These are phyloP conservation scores for Hippopotamyrus pictus DNA, from an alignment of 2,797 vertebrate species.

Conservation along the genomic window DNA sequence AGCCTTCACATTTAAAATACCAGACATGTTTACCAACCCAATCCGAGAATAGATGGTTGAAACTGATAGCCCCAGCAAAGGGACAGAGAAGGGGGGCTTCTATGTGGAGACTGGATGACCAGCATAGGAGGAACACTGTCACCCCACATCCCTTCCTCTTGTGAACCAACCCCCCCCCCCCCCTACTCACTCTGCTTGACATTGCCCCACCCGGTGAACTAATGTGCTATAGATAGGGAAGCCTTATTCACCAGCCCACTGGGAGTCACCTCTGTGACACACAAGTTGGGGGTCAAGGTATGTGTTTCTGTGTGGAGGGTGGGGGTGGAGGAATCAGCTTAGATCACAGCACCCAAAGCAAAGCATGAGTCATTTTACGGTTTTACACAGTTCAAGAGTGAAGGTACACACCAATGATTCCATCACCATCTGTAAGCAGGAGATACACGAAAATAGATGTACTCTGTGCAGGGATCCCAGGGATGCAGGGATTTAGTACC, in stretches of 20 bases:
- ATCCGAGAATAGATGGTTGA: conserved; percentile 41
- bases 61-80: conserved; percentile 23
- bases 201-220: neutral
- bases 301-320: neutral
- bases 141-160: neutral
- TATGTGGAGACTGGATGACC: conserved; percentile 20
- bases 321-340: neutral
- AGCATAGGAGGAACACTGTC: conserved; percentile 21
- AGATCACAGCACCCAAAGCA: neutral
- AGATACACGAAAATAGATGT: neutral
- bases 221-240: neutral
- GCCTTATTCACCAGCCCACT: neutral
- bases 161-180: neutral
- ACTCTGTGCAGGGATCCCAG: neutral
- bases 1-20: conserved; percentile 14
- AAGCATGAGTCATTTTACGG: neutral
- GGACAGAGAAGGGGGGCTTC: neutral
- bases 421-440: neutral
- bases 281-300: neutral
- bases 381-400: neutral
- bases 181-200: conserved; percentile 19
- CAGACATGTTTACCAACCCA: conserved; percentile 44
- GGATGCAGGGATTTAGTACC: neutral
- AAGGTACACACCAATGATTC: neutral
- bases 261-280: neutral